A percentile compares a stretch with the other conserved stretches of the same genome.
Conservation (phyloP, 2,888 invertebrate species). For the Trissolcus japonicus region DNA sequence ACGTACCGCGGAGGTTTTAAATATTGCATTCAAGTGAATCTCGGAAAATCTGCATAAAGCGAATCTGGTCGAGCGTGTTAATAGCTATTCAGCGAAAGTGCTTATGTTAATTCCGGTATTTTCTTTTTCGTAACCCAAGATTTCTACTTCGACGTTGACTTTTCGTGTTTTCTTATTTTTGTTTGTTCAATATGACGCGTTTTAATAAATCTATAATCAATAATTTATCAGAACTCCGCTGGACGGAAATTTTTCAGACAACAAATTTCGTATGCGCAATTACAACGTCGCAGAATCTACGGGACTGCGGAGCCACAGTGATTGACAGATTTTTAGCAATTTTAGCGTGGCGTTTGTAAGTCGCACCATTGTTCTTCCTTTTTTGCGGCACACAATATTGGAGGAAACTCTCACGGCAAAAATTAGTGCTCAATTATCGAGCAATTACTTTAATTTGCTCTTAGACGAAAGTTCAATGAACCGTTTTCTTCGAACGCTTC, state of each 20-base stretch:
- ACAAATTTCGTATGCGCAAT: too few species aligned
- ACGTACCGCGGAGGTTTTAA: slow-evolving; percentile 35
- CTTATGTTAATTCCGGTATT: slow-evolving; percentile 58
- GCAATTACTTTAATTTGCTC: slow-evolving; percentile 32
- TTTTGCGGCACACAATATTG: background rate
- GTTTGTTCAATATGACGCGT: slow-evolving; percentile 23
- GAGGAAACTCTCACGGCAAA: slow-evolving; percentile 15
- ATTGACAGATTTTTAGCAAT: slow-evolving; percentile 9
- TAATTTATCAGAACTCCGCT: too few species aligned
- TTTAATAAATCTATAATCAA: slow-evolving; percentile 17
- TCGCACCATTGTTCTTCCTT: slow-evolving; percentile 17
- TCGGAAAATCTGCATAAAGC: slow-evolving; percentile 56
- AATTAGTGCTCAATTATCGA: slow-evolving; percentile 16
- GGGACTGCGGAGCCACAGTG: background rate
- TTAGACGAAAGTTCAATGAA: slow-evolving; percentile 21
- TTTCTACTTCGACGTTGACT: slow-evolving; percentile 49
- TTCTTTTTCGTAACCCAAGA: slow-evolving; percentile 56
- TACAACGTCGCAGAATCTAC: background rate
- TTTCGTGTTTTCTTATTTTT: slow-evolving; percentile 41
- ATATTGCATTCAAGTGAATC: slow-evolving; percentile 49
- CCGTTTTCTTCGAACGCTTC: background rate
- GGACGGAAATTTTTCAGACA: too few species aligned
- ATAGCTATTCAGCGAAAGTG: slow-evolving; percentile 58
- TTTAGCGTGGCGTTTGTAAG: slow-evolving; percentile 10
- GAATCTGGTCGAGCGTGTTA: slow-evolving; percentile 56